These are phyloP conservation scores for Pocillopora damicornis DNA, from an alignment of 64 coral and sea anemone species.

Conservation along the genomic window DNA sequence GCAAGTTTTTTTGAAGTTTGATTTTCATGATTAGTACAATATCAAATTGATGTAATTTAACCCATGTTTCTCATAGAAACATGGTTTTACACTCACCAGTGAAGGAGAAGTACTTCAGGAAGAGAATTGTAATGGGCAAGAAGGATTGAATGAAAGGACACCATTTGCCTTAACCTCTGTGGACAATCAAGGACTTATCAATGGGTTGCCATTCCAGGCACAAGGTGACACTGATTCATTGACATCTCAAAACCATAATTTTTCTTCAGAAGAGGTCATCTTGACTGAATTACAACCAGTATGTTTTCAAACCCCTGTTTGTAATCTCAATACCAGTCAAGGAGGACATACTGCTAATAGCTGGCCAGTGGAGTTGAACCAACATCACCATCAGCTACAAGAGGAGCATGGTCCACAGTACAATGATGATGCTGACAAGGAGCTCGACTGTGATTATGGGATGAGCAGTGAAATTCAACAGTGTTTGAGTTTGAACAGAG, in stretches of 20 bases:
- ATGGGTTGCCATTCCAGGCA: not conserved
- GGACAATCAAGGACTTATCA: not conserved
- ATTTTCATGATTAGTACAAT: too few relatives aligned
- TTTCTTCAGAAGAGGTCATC: not conserved
- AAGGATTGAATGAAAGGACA: not conserved
- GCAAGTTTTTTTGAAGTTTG: too few relatives aligned
- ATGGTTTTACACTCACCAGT: not conserved
- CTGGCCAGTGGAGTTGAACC: not conserved
- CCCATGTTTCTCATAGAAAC: not conserved
- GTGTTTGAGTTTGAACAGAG: slow-evolving; percentile 20
- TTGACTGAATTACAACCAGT: slow-evolving; percentile 26
- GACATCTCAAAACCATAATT: not conserved
- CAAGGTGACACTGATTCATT: not conserved
- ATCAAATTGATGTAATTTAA: not conserved
- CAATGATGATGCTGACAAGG: not conserved
- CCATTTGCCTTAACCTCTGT: not conserved
- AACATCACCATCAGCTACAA: not conserved
- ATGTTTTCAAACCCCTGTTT: not conserved
- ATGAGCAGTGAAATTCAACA: slow-evolving; percentile 25
- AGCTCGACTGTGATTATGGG: not conserved
- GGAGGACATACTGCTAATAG: not conserved
- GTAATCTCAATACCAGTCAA: not conserved
- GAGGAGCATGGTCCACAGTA: not conserved
- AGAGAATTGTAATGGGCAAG: not conserved
- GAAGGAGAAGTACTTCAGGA: not conserved